Evolutionary conservation across 64 coral and sea anemone species (phyloP).

Genomic region (Stichodactyla helianthus): DNA sequence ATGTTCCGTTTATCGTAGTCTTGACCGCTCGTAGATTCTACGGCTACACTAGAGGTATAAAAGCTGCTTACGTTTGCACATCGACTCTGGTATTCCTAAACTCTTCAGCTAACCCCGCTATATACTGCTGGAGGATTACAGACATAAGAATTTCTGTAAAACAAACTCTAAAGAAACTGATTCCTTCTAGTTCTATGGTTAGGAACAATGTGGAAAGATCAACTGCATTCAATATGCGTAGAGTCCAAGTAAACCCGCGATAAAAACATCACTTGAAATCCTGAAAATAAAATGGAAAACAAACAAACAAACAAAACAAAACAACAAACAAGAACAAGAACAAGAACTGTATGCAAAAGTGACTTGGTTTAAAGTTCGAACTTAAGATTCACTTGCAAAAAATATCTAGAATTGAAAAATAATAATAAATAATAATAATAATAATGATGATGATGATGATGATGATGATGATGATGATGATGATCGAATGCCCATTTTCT

Average conservation of each 20-base stretch:
- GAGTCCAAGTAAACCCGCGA: not conserved
- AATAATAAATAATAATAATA: no score
- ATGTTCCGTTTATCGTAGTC: slow-evolving; percentile 37
- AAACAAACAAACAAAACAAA: no score
- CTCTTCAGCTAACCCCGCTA: slow-evolving; percentile 58
- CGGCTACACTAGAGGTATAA: slow-evolving; percentile 38
- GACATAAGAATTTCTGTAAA: slow-evolving; percentile 57
- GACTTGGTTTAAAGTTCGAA: no score
- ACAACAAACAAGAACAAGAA: no score
- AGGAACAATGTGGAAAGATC: not conserved
- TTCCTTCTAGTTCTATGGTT: not conserved
- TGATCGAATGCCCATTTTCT: no score
- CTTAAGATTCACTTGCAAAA: no score
- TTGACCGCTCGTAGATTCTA: slow-evolving; percentile 7
- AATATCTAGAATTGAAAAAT: no score
- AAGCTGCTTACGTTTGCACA: slow-evolving; percentile 40
- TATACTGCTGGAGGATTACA: slow-evolving; percentile 70
- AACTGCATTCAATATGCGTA: not conserved
- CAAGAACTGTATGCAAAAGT: no score
- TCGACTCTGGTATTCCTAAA: slow-evolving; percentile 52
- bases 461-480: no score
- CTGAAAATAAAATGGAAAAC: no score
- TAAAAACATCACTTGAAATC: no score
- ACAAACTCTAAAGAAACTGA: not conserved
- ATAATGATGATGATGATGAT: no score